Evolutionary conservation across 2,888 invertebrate genomes (phyloP).

Genomic region (Nemurella pictetii): DNA sequence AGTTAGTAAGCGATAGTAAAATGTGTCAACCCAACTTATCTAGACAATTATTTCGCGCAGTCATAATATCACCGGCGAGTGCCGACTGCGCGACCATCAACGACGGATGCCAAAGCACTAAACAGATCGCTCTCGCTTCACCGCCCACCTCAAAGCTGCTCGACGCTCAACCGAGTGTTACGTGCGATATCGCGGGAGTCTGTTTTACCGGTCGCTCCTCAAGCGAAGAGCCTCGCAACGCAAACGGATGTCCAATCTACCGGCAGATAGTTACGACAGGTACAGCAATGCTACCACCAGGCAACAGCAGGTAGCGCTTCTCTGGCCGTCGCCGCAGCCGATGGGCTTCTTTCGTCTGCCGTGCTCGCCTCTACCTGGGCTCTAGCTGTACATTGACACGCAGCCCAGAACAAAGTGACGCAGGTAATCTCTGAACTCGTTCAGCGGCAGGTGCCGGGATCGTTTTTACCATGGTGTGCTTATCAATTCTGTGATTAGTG

Average conservation of each 20-base stretch:
- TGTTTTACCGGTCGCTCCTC: not conserved
- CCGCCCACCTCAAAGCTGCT: not conserved
- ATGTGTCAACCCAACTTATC: not conserved
- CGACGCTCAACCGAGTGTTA: too few relatives aligned
- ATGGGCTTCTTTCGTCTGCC: too few relatives aligned
- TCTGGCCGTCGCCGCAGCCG: too few relatives aligned
- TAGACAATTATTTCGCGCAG: not conserved
- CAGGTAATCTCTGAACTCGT: slow-evolving; percentile 21
- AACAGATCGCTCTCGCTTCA: not conserved
- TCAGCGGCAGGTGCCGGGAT: slow-evolving; percentile 23
- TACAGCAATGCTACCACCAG: not conserved
- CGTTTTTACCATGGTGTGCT: not conserved
- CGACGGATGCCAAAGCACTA: too few relatives aligned
- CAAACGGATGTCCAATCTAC: not conserved
- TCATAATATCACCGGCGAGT: not conserved
- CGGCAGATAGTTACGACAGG: not conserved
- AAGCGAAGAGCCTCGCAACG: not conserved
- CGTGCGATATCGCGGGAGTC: not conserved
- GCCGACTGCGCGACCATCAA: not conserved
- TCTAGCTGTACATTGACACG: slow-evolving; percentile 37
- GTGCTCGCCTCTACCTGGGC: too few relatives aligned
- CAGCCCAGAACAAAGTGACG: slow-evolving; percentile 26
- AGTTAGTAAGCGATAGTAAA: not conserved
- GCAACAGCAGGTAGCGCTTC: not conserved
- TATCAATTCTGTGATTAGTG: slow-evolving; percentile 25